Evolutionary conservation across 2,888 invertebrate species (phyloP), one percentile per base, ranked within the genome.

Genomic region (Megastigmus dorsalis): DNA sequence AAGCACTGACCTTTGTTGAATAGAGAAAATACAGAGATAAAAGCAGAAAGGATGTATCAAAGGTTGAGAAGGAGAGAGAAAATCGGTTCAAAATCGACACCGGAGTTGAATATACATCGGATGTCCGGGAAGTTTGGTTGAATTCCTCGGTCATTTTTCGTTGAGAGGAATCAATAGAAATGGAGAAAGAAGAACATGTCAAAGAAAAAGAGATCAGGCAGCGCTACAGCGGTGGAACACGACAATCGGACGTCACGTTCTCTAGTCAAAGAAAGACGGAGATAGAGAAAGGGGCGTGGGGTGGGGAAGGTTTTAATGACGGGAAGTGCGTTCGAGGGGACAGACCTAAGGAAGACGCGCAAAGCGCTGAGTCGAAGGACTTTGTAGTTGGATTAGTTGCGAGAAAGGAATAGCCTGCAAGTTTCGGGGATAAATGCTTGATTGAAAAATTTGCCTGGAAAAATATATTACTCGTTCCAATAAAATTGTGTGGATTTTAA

Each of bases 191-290:
- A 20, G 28, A 20, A 4, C n/a, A 33, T 7, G 30, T 0, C 50
- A 13, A 50, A 50, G n/a, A 23, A 26, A 63, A 23, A 26, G 3
- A 26, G n/a, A n/a, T n/a, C n/a, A n/a, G 20, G 3, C 18, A 50
- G 13, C 36, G n/a, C 7, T 13, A 48, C 9, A 28, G 15, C 38
- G 18, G 30, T 50, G 41, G 41, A 48, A 71, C 55, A 72, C 36
- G 30, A 74, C 67, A 60, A 69, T 67, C 70, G 75, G 70, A 75
- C 50, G 60, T 75, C 66, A 75, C 66, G 70, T 75, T 66, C 66
- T 38, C 28, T 59, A 30, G 65, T 74, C 69, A 74, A 74, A 65
- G 65, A 13, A 13, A 30, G n/a, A 23, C 26, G 38, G 41, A 59
- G 43, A 28, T 30, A n/a, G n/a, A n/a, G n/a, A n/a, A n/a, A n/a